Evolutionary conservation across 1,140 invertebrate genomes (phyloP).

Genomic region (Anadara kagoshimensis): DNA sequence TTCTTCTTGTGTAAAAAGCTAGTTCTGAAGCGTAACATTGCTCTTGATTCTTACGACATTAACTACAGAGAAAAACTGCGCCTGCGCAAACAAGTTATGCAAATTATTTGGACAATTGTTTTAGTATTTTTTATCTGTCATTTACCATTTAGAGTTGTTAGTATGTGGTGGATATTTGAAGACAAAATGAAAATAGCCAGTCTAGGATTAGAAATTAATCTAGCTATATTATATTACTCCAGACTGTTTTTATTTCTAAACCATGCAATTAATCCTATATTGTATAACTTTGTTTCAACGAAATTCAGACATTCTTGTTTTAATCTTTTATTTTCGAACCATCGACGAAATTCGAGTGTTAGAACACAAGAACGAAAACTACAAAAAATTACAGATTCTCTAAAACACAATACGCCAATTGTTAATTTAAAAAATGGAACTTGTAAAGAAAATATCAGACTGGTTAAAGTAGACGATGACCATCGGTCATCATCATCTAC

Average conservation of each 20-base stretch:
- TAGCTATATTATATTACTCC: constrained; percentile 28
- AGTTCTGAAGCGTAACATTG: constrained; percentile 4
- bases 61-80: constrained; percentile 10
- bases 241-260: constrained; percentile 17
- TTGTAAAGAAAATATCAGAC: too few species aligned
- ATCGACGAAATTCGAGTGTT: too few species aligned
- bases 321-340: too few species aligned
- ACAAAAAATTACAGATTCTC: too few species aligned
- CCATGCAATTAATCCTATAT: constrained; percentile 29
- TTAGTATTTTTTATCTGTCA: constrained; percentile 32
- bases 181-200: constrained; percentile 20
- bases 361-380: too few species aligned
- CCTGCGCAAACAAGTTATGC: constrained; percentile 24
- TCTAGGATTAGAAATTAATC: constrained; percentile 33
- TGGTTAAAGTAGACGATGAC: too few species aligned
- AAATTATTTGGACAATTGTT: constrained; percentile 27
- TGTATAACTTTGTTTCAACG: constrained; percentile 37
- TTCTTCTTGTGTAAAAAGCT: constrained; percentile 34
- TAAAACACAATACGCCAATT: too few species aligned
- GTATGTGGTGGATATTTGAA: constrained; percentile 27
- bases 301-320: constrained; percentile 19
- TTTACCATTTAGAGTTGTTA: constrained; percentile 13
- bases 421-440: too few species aligned
- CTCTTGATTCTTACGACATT: constrained; percentile 2
- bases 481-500: too few species aligned